Evolutionary conservation across 2,113 vertebrate genomes (phyloP).

Genomic region (Myodes glareolus): DNA sequence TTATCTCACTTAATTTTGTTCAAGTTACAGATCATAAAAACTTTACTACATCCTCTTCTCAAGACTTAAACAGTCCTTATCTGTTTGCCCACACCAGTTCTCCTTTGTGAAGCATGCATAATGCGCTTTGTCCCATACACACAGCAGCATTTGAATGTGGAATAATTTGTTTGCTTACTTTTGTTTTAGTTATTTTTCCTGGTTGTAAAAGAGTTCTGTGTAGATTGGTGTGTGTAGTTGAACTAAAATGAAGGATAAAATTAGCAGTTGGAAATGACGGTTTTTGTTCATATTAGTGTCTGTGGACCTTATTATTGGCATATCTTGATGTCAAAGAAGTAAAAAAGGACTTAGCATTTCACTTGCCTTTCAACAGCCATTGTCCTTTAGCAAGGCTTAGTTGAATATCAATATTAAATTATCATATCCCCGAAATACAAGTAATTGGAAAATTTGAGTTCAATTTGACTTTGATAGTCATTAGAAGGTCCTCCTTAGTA

Average conservation of each 20-base stretch:
- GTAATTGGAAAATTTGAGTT: background rate
- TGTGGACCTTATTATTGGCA: background rate
- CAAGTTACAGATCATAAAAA: background rate
- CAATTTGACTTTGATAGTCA: background rate
- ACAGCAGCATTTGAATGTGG: background rate
- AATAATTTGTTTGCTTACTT: background rate
- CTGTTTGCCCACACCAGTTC: background rate
- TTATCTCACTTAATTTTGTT: background rate
- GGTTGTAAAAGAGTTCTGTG: background rate
- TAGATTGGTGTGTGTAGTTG: background rate
- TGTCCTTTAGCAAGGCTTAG: background rate
- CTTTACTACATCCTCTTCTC: background rate
- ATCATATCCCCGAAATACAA: background rate
- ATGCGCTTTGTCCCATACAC: background rate
- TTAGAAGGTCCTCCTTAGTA: background rate
- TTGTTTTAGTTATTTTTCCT: background rate
- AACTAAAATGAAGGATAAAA: background rate
- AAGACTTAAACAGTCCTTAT: background rate
- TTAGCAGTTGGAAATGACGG: background rate
- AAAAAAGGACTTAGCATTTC: background rate
- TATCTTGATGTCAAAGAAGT: background rate
- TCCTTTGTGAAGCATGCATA: background rate
- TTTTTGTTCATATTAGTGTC: background rate
- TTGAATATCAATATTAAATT: background rate
- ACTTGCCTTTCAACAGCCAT: background rate